Percentiles rank a stretch among this genome's conserved stretches.
phyloP scores from a whole-genome alignment of 2,797 vertebrate species.

The Coilia nasus region DNA sequence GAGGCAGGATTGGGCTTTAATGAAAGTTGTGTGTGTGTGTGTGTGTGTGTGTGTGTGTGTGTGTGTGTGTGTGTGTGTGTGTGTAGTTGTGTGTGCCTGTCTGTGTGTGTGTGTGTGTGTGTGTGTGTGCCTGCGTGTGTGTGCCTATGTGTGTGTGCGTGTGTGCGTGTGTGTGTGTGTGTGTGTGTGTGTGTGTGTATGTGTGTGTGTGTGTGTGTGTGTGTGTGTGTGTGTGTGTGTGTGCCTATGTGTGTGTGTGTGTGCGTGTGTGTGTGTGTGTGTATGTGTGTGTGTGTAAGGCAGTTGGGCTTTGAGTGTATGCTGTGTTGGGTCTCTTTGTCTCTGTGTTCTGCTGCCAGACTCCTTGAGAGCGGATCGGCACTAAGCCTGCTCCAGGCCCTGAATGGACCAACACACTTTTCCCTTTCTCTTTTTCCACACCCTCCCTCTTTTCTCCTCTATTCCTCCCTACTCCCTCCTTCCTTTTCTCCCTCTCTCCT shows the following conservation, averaged over 20 bases:
- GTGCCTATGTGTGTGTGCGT: too few relatives aligned
- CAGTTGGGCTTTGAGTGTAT: background rate
- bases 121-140: too few relatives aligned
- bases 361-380: conserved; percentile 17
- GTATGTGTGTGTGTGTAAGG: background rate
- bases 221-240: background rate
- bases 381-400: conserved; percentile 13
- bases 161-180: background rate
- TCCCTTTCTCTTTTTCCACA: background rate
- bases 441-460: background rate
- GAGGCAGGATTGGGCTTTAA: too few relatives aligned
- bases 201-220: background rate
- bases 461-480: background rate
- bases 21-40: too few relatives aligned
- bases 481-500: background rate
- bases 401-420: background rate
- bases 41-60: too few relatives aligned
- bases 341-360: conserved; percentile 21
- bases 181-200: background rate
- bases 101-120: too few relatives aligned
- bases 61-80: too few relatives aligned
- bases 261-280: background rate
- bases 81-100: too few relatives aligned
- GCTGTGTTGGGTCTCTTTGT: conserved; percentile 8
- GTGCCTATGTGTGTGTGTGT: background rate